Evolutionary conservation across 1,140 invertebrate genomes (phyloP).

Genomic region (Arctopsyche grandis): DNA sequence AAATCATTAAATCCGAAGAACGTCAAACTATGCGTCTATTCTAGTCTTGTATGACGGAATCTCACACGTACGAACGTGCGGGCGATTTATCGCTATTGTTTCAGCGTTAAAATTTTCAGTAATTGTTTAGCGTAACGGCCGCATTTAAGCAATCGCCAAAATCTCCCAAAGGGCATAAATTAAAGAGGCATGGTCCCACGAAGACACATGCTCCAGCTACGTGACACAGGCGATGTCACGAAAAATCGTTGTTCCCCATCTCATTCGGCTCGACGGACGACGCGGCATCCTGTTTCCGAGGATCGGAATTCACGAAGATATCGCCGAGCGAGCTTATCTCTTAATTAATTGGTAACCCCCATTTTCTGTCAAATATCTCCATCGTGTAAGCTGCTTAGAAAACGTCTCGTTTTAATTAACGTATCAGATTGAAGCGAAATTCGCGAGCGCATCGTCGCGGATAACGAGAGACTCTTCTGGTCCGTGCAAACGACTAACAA

Average conservation of each 20-base stretch:
- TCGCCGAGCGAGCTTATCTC: conserved; percentile 43
- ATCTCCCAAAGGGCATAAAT: conserved; percentile 44
- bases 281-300: conserved; percentile 17
- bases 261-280: conserved; percentile 27
- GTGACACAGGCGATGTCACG: conserved; percentile 49
- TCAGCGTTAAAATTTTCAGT: background rate
- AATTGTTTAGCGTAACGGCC: conserved; percentile 5
- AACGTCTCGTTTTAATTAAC: conserved; percentile 39
- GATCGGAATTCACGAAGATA: conserved; percentile 46
- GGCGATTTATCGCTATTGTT: conserved; percentile 36
- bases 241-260: conserved; percentile 51
- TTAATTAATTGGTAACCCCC: conserved; percentile 51
- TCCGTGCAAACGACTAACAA: background rate
- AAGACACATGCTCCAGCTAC: conserved; percentile 46
- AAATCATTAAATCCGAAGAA: too few relatives aligned
- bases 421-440: conserved; percentile 30
- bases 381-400: conserved; percentile 37
- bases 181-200: conserved; percentile 38
- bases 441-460: conserved; percentile 16
- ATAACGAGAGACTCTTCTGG: background rate
- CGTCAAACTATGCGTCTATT: too few relatives aligned
- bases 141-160: conserved; percentile 36
- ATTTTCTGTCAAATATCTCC: conserved; percentile 50
- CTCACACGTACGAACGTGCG: background rate
- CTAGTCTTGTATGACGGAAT: too few relatives aligned